Conservation (phyloP, 2,888 invertebrate species). For the Drosophila subsilvestris region DNA sequence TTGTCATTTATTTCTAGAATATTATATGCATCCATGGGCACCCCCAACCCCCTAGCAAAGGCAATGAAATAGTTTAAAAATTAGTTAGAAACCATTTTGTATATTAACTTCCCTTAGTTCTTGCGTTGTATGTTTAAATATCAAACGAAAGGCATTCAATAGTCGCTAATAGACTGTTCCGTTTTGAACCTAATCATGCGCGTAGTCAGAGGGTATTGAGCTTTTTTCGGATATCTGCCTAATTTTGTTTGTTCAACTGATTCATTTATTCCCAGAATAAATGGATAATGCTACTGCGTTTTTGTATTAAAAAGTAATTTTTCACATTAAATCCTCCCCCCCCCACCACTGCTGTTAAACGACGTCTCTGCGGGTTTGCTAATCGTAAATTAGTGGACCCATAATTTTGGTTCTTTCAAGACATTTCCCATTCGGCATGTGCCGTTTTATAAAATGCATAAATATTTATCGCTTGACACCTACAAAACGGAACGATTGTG, state of each 20-base stretch:
- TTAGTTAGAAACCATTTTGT: not conserved
- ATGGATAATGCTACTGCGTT: not conserved
- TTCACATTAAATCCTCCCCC: not conserved
- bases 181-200: not conserved
- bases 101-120: slow-evolving; percentile 30
- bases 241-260: not conserved
- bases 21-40: slow-evolving; percentile 41
- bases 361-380: not conserved
- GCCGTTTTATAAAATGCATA: slow-evolving; percentile 6
- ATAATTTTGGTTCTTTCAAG: not conserved
- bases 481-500: slow-evolving; percentile 1
- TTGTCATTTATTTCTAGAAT: slow-evolving; percentile 28
- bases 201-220: not conserved
- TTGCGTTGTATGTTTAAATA: not conserved
- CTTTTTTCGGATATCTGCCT: no score
- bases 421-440: not conserved
- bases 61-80: not conserved
- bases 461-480: slow-evolving; percentile 31
- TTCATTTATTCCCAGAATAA: not conserved
- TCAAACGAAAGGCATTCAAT: slow-evolving; percentile 5
- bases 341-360: no score
- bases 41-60: slow-evolving; percentile 1
- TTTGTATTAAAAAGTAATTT: not conserved
- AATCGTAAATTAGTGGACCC: not conserved
- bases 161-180: not conserved